Evolutionary conservation across 2,888 invertebrate species (phyloP), one percentile per base, ranked within the genome.

Genomic region (Archips crataeganus): DNA sequence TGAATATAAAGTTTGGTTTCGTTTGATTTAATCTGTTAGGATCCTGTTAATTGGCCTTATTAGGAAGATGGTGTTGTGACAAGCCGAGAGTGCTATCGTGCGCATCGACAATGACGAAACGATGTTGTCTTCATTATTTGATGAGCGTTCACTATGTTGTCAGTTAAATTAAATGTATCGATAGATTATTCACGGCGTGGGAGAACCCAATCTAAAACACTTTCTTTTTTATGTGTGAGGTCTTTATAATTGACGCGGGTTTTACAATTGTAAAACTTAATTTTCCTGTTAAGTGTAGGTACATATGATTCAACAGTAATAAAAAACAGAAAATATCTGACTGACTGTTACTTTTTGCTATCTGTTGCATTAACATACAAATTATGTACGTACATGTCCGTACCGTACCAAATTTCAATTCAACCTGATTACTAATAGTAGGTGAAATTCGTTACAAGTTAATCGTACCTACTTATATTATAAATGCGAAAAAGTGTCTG

Each of bases 51-150:
- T 94, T 94, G 94, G 94, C 87, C 93, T 94, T 93, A 94, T 94
- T 94, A 94, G 90, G 89, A 85, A 92, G 93, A 94, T 92, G 89
- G 91, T 94, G 94, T 94, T 94, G 94, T 94, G 94, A 94, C 94
- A 94, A 93, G 89, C 85, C 84, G 86, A 91, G 91, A 94, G 94
- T 93, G 94, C 89, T 94, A 94, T 94, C 94, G 93, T 94, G 93
- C 84, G 86, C 92, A 94, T 94, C 94, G 92, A 94, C 94, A 94
- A 93, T 94, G 94, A 94, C 94, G 94, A 94, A 94, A 94, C 94
- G 94, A 92, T 90, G 92, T 91, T 94, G 94, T 94, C 94, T 94
- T 94, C 92, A 94, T 94, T 93, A 93, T 93, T 92, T 93, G 94
- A 94, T 92, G 93, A 93, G 91, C 93, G 92, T 88, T 93, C 93